Conservation (phyloP, 2,888 invertebrate genomes). For the Micoletzkya japonica region DNA sequence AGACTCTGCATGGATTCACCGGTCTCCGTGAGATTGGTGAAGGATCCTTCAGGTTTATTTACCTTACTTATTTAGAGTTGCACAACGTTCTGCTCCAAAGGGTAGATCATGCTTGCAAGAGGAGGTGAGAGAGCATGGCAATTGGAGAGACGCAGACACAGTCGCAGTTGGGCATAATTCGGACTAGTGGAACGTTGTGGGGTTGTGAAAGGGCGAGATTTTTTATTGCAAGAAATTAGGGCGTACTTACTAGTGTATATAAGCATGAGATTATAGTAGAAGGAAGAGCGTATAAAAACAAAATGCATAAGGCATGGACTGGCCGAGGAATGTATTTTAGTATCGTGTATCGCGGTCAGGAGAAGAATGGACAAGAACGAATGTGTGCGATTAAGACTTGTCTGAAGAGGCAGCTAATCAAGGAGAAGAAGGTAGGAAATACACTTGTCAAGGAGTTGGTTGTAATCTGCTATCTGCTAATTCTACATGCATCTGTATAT, state of each 20-base stretch:
- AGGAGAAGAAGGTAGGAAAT: constrained; percentile 84
- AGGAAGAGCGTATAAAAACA: too few relatives aligned
- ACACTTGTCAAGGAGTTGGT: constrained; percentile 66
- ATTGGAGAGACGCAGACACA: too few relatives aligned
- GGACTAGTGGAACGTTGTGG: too few relatives aligned
- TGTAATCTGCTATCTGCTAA: too few relatives aligned
- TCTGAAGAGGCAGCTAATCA: constrained; percentile 87
- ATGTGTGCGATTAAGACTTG: constrained; percentile 87
- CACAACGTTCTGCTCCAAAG: neutral
- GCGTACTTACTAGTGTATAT: too few relatives aligned
- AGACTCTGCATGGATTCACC: constrained; percentile 11
- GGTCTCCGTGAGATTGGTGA: constrained; percentile 32
- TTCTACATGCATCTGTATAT: too few relatives aligned
- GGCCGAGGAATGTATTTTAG: constrained; percentile 13
- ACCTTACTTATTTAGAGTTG: neutral
- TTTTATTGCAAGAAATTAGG: too few relatives aligned
- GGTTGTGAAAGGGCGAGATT: too few relatives aligned
- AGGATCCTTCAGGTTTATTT: constrained; percentile 37
- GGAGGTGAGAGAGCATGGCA: too few relatives aligned
- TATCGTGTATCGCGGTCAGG: constrained; percentile 38
- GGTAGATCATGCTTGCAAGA: too few relatives aligned
- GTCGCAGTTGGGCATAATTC: too few relatives aligned
- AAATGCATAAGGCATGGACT: too few relatives aligned
- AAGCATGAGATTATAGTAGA: neutral
- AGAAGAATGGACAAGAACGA: constrained; percentile 29